phyloP scores from a whole-genome alignment of 2,888 invertebrate genomes.

The Heteropelma amictum region DNA sequence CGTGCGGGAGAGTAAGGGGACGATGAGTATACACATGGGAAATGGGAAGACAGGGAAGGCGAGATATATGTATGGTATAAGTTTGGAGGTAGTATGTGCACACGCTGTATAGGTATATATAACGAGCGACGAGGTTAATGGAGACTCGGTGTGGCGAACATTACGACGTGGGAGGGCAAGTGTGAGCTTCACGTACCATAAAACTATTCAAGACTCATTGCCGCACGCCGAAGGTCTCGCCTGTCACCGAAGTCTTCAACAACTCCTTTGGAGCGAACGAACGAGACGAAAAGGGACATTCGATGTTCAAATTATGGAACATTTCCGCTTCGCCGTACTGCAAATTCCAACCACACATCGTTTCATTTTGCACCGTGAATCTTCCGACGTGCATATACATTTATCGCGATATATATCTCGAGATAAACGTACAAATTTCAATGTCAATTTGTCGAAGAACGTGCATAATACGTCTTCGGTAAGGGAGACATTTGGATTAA shows the following conservation, averaged over 20 bases:
- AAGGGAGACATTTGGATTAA: background rate
- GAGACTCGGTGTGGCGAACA: conserved; percentile 41
- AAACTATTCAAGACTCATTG: conserved; percentile 72
- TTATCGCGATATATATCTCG: background rate
- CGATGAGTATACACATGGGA: conserved; percentile 1
- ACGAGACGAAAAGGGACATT: background rate
- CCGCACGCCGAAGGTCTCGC: conserved; percentile 31
- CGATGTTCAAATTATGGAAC: conserved; percentile 29
- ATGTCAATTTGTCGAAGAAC: background rate
- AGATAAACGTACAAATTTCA: background rate
- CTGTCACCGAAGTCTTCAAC: conserved; percentile 36
- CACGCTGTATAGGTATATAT: background rate
- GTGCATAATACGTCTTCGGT: background rate
- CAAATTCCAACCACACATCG: conserved; percentile 7
- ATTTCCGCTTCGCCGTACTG: conserved; percentile 11
- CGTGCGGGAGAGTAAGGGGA: background rate
- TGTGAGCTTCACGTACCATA: conserved; percentile 62
- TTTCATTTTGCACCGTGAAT: background rate
- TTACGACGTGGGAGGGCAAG: conserved; percentile 44
- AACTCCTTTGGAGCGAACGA: conserved; percentile 20
- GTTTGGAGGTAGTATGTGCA: no score
- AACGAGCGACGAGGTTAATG: conserved; percentile 10
- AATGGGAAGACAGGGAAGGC: background rate
- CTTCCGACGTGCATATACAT: background rate
- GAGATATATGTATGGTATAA: no score